Evolutionary conservation across 2,113 vertebrate species (phyloP).

Genomic region (Tragelaphus scriptus): DNA sequence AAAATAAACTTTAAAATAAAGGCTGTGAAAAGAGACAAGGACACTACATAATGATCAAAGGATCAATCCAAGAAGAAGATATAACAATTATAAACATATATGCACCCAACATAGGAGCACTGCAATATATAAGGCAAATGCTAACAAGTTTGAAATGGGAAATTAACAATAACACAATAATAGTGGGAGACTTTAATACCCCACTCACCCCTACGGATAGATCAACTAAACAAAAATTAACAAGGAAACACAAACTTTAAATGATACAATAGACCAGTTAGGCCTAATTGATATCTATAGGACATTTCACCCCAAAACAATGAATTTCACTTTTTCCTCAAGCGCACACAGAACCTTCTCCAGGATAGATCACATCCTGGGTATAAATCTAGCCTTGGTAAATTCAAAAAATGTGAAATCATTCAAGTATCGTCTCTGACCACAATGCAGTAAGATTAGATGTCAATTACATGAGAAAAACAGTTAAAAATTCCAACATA

Average conservation of each 20-base stretch:
- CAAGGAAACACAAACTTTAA: background rate
- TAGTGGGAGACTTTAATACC: background rate
- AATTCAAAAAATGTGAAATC: background rate
- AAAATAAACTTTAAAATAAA: background rate
- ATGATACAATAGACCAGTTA: background rate
- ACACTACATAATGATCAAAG: background rate
- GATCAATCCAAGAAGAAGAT: background rate
- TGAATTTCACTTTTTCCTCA: background rate
- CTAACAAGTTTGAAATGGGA: background rate
- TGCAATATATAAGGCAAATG: background rate
- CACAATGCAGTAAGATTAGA: no score
- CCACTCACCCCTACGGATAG: background rate
- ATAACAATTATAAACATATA: background rate
- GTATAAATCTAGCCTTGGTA: background rate
- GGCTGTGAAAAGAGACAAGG: background rate
- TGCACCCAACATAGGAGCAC: background rate
- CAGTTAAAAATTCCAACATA: background rate
- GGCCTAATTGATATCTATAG: background rate
- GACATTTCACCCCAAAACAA: background rate
- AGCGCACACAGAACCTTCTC: rapidly evolving
- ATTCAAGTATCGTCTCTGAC: no score
- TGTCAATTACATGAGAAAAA: background rate
- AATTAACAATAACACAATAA: background rate
- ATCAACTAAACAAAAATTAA: background rate
- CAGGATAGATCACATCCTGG: background rate